Evolutionary conservation across 2,888 invertebrate species (phyloP), one percentile per base, ranked within the genome.

Genomic region (Phlogophora meticulosa): DNA sequence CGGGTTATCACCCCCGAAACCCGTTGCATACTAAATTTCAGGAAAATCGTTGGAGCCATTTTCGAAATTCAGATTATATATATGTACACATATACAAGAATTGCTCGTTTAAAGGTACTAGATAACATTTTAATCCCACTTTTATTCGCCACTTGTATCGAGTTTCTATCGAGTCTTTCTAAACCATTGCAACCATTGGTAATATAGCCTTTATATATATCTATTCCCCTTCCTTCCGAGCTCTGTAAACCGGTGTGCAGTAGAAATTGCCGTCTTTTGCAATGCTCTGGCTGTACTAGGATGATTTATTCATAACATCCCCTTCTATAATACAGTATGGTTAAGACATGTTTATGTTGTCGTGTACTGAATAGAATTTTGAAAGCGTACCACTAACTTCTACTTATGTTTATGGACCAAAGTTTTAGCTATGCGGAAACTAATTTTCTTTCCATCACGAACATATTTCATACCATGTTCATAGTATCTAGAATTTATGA

Each of bases 271-370:
- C 81, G 87, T 86, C 86, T 89, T 88, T 87, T 85, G 87, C 88
- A 87, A 85, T 84, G 82, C 86, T 82, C 69, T 28, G 28, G 28
- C 28, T 28, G 28, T 5, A 28, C 28, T 48, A 59, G 43, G 60
- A 89, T 90, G 90, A 91, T 90, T 90, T 91, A 91, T 90, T 90
- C 88, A 87, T 88, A 86, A 72, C 81, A 84, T 83, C 84, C 78
- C 63, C 74, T 82, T 78, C 81, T 84, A 85, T 86, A 83, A 84
- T 66, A 76, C 71, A 52, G 75, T 74, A 78, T 66, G 76, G 80
- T 76, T 79, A 73, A 81, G 77, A 79, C 75, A 82, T 81, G 69
- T 84, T 85, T 84, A 83, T 80, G 66, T 60, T 68, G 65, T 79
- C 76, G 62, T 76, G 62, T 75, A 69, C 61, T 48, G 74, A 71